Percentiles rank a stretch among this genome's conserved stretches.
Evolutionary conservation across 2,113 vertebrate genomes (phyloP).

Genomic region (Oryzias javanicus): DNA sequence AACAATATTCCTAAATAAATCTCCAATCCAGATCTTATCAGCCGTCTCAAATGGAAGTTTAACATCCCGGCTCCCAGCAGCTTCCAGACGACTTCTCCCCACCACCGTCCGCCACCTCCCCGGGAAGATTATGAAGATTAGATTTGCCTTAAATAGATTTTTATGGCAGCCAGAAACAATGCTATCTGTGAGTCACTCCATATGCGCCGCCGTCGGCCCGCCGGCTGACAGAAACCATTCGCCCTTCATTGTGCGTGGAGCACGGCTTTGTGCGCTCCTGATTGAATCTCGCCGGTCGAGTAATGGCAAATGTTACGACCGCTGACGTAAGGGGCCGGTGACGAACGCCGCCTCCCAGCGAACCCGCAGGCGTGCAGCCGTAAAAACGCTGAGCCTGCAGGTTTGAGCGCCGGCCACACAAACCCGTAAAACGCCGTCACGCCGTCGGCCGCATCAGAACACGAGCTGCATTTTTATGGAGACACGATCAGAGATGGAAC

Average conservation of each 20-base stretch:
- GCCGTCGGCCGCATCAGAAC: not conserved
- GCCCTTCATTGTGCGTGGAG: constrained; percentile 65
- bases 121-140: constrained; percentile 76
- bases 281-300: constrained; percentile 70
- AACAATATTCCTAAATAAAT: constrained; percentile 71
- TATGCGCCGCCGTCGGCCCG: constrained; percentile 65
- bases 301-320: constrained; percentile 72
- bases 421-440: constrained; percentile 16
- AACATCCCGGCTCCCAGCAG: constrained; percentile 71
- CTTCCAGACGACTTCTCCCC: constrained; percentile 70
- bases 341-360: constrained; percentile 56
- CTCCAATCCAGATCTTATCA: constrained; percentile 65
- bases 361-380: constrained; percentile 42
- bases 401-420: no score
- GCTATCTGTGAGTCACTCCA: constrained; percentile 71
- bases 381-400: constrained; percentile 42
- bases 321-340: constrained; percentile 68
- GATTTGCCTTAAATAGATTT: constrained; percentile 76
- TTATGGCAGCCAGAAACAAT: constrained; percentile 75
- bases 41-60: constrained; percentile 71
- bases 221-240: constrained; percentile 66
- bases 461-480: constrained; percentile 4
- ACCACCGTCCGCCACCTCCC: constrained; percentile 67
- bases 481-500: not conserved
- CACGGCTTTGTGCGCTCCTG: constrained; percentile 65